Percentiles rank a stretch among this genome's conserved stretches.
Evolutionary conservation across 2,113 vertebrate species (phyloP).

Genomic region (Oxyruncus cristatus): DNA sequence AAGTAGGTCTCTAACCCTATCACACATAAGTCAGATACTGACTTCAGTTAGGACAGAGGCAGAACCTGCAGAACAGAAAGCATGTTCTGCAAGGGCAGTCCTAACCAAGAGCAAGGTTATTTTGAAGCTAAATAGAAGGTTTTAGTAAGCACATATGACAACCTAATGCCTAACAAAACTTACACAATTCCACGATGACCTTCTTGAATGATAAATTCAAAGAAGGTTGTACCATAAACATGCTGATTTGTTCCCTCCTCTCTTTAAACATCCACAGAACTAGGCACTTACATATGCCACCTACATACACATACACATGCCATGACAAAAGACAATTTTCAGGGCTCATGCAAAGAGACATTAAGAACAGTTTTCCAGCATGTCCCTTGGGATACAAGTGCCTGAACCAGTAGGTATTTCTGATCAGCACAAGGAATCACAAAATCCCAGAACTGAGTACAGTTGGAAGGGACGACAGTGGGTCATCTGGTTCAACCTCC

Average conservation of each 20-base stretch:
- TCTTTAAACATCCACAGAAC: not conserved
- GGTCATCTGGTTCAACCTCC: not conserved
- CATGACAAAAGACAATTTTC: not conserved
- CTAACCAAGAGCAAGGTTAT: not conserved
- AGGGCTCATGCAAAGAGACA: not conserved
- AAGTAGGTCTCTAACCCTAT: not conserved
- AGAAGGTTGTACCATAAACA: not conserved
- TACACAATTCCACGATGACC: not conserved
- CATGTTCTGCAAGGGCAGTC: not conserved
- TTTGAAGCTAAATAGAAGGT: not conserved
- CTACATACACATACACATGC: accelerated
- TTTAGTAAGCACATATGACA: not conserved
- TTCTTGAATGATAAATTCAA: not conserved
- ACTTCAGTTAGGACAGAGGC: not conserved
- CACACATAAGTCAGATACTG: not conserved
- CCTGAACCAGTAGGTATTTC: not conserved
- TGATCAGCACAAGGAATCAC: not conserved
- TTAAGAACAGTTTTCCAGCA: not conserved
- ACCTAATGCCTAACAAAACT: not conserved
- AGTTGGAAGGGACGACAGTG: not conserved
- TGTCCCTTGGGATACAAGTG: not conserved
- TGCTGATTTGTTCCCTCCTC: not conserved
- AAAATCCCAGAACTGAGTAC: not conserved
- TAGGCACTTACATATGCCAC: not conserved
- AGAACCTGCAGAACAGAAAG: not conserved